Evolutionary conservation across 2,797 vertebrate genomes (phyloP), one percentile per base, ranked within the genome.

Genomic region (Chloroceryle amazona): DNA sequence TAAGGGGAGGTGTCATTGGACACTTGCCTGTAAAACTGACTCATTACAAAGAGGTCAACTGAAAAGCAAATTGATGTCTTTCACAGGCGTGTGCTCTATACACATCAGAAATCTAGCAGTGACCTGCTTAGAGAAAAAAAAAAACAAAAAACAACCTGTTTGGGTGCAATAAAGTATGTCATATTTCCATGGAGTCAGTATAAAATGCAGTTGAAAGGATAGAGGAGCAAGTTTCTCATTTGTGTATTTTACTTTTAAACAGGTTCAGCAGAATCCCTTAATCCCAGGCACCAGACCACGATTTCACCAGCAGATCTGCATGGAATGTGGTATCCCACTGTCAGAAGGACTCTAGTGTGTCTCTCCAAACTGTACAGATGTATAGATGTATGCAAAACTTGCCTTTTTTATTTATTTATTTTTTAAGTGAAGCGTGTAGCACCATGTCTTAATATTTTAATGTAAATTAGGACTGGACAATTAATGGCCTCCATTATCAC

Each of bases 311-410:
- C 99, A 37, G 99, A 99, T 98, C 98, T 99, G 86, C 99, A 99
- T 70, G 99, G 99, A 93, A 99, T 99, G 99, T 99, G 99, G 99
- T 99, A 99, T 96, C 99, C 99, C 8, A 99, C 99, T 12, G 99
- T 99, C 93, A 98, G 99, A 89, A 98, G 99, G 90, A 99, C 99
- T 2, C 98, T 99, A 61, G 99, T 99, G 62, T 99, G 99, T 95
- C 98, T 99, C 95, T 99, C 99, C 97, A 99, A 99, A 93, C 98
- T 99, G 72, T 99, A 99, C 98, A 98, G 99, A 98, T 99, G 99
- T 95, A 99, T 99, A 97, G 99, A 99, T 44, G 99, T 99, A 98
- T 94, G 99, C 98, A 81, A 91, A 80, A 51, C 3, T 51, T 51
- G 14, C 42, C 63, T 82, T 16, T 91, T 89, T 81, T 60, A n/a